Evolutionary conservation across 1,140 invertebrate genomes (phyloP).

Genomic region (Phymorhynchus buccinoides): DNA sequence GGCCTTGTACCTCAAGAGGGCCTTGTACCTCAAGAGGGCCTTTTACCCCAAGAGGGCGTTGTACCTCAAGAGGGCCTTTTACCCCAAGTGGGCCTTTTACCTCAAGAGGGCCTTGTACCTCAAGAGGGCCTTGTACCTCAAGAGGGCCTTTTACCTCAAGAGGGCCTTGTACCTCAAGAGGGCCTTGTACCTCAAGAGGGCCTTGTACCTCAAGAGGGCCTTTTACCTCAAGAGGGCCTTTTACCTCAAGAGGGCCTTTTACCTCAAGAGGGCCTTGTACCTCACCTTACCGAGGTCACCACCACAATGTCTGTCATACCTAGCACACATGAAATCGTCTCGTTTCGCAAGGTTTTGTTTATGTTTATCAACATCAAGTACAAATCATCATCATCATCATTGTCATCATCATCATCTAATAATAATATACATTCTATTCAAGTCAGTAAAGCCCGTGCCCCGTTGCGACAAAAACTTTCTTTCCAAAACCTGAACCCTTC

Average conservation of each 20-base stretch:
- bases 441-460: not conserved
- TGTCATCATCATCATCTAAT: not conserved
- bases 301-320: not conserved
- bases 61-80: no score
- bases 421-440: not conserved
- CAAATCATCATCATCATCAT: no score
- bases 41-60: no score
- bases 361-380: not conserved
- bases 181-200: not conserved
- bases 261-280: not conserved
- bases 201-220: not conserved
- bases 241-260: not conserved
- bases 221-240: not conserved
- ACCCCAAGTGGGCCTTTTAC: no score
- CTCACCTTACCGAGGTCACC: not conserved
- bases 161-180: not conserved
- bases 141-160: no score
- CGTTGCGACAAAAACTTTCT: not conserved
- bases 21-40: not conserved
- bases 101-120: not conserved
- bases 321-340: constrained; percentile 22
- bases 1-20: not conserved
- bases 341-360: constrained; percentile 1
- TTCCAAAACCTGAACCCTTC: not conserved
- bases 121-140: not conserved